A percentile compares a stretch with the other conserved stretches of the same genome.
Conservation (phyloP, 1,140 invertebrate genomes). For the Lepeophtheirus salmonis region DNA sequence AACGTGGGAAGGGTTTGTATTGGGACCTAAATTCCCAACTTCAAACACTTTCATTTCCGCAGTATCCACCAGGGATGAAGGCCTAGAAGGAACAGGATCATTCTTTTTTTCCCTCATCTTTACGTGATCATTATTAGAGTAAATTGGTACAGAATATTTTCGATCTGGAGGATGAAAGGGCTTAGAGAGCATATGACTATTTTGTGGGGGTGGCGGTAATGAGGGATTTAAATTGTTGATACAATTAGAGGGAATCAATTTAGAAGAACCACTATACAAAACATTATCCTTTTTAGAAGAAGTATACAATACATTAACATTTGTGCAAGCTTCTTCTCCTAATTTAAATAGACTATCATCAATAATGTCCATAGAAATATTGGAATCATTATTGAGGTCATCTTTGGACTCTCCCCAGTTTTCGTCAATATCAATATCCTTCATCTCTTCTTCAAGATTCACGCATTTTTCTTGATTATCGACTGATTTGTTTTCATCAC, state of each 20-base stretch:
- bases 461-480: too few species aligned
- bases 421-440: too few species aligned
- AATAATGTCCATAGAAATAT: slow-evolving; percentile 22
- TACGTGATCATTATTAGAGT: slow-evolving; percentile 19
- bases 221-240: too few species aligned
- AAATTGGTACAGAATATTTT: slow-evolving; percentile 22
- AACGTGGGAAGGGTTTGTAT: too few species aligned
- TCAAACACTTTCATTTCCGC: slow-evolving; percentile 19
- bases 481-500: too few species aligned
- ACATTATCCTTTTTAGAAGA: too few species aligned
- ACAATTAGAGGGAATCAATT: too few species aligned
- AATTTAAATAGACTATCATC: slow-evolving; percentile 16
- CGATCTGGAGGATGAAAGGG: slow-evolving; percentile 19
- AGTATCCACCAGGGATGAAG: slow-evolving; percentile 22
- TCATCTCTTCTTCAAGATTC: too few species aligned
- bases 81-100: slow-evolving; percentile 21
- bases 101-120: slow-evolving; percentile 23
- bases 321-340: not conserved
- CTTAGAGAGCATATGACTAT: too few species aligned
- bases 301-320: not conserved
- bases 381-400: slow-evolving; percentile 23
- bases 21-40: slow-evolving; percentile 17
- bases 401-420: slow-evolving; percentile 19
- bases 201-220: too few species aligned
- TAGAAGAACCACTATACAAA: not conserved